A percentile compares a stretch with the other conserved stretches of the same genome.
phyloP scores from a whole-genome alignment of 2,888 invertebrate genomes.

The Sipha maydis region DNA sequence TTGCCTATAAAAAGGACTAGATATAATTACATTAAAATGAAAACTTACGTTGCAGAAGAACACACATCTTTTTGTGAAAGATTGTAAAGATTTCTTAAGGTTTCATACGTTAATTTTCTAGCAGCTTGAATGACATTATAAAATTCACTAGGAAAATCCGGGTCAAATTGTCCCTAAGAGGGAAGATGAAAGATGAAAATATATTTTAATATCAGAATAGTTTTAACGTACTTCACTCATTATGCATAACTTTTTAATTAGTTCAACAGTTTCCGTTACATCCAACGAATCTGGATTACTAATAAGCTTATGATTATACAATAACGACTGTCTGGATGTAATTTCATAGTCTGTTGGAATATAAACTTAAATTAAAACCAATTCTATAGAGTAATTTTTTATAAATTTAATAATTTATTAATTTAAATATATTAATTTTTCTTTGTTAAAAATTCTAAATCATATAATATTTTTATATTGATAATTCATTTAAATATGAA shows the following conservation, averaged over 20 bases:
- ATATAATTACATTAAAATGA: background rate
- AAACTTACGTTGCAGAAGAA: slow-evolving; percentile 76
- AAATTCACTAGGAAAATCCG: slow-evolving; percentile 74
- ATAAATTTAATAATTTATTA: background rate
- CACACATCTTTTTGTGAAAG: slow-evolving; percentile 75
- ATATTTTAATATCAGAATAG: background rate
- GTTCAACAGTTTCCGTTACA: slow-evolving; percentile 23
- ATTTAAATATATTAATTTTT: background rate
- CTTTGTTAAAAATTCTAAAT: too few species aligned
- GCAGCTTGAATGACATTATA: slow-evolving; percentile 77
- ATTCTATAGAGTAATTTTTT: background rate
- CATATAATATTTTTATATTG: too few species aligned
- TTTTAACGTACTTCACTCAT: slow-evolving; percentile 57
- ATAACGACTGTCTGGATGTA: slow-evolving; percentile 51
- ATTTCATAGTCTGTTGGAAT: slow-evolving; percentile 49
- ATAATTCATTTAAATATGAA: too few species aligned
- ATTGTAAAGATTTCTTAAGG: slow-evolving; percentile 74
- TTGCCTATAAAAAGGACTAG: background rate
- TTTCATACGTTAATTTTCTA: slow-evolving; percentile 75
- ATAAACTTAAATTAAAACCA: background rate
- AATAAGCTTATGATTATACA: slow-evolving; percentile 55
- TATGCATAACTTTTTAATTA: slow-evolving; percentile 50
- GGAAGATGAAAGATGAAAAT: slow-evolving; percentile 15
- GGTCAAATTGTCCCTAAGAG: slow-evolving; percentile 71
- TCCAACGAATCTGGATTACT: slow-evolving; percentile 48